Evolutionary conservation across 1,140 invertebrate genomes (phyloP).

Genomic region (Phthorimaea operculella): DNA sequence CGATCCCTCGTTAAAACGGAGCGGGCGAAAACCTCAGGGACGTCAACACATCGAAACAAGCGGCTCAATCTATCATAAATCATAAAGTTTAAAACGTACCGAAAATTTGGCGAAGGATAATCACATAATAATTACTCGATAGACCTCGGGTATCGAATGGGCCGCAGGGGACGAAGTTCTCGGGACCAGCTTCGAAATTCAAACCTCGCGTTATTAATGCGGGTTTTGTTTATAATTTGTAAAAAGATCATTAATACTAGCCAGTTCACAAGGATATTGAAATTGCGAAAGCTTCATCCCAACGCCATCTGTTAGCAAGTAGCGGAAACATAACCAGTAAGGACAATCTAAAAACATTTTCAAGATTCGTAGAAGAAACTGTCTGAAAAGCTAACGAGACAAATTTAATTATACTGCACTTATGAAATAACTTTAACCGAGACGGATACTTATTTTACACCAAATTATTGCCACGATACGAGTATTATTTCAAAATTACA

Average conservation of each 20-base stretch:
- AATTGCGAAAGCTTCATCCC: too few relatives aligned
- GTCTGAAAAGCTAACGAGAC: background rate
- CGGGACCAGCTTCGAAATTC: background rate
- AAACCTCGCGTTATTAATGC: background rate
- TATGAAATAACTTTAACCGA: conserved; percentile 47
- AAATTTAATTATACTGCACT: conserved; percentile 11
- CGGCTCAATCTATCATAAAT: conserved; percentile 45
- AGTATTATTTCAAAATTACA: conserved; percentile 47
- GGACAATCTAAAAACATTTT: background rate
- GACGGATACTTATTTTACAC: conserved; percentile 44
- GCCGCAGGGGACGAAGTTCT: background rate
- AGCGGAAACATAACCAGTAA: conserved; percentile 15
- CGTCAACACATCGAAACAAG: conserved; percentile 11
- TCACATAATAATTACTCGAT: conserved; percentile 43
- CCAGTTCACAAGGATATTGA: background rate
- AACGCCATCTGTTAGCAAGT: conserved; percentile 38
- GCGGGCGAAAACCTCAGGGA: conserved; percentile 1
- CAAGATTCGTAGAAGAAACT: background rate
- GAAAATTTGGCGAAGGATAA: conserved; percentile 35
- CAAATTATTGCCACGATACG: conserved; percentile 42
- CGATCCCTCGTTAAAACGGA: background rate
- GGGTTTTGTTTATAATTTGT: background rate
- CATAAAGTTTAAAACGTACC: conserved; percentile 43
- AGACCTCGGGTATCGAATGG: conserved; percentile 10
- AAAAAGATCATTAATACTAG: background rate